phyloP scores from a whole-genome alignment of 2,113 vertebrate species.

The Megatriorchis doriae region DNA sequence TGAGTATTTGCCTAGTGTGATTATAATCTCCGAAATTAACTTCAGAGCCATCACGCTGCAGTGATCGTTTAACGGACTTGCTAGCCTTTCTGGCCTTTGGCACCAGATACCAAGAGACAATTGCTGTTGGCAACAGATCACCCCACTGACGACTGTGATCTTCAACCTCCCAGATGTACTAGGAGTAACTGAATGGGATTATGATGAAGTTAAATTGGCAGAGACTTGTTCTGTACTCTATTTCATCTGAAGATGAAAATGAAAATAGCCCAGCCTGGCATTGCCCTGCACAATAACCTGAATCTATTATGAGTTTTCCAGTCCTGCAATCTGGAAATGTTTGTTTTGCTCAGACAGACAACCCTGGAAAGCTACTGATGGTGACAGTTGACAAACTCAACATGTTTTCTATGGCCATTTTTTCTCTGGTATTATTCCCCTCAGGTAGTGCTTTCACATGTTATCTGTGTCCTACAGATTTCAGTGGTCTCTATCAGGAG shows the following conservation, averaged over 20 bases:
- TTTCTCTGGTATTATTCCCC: neutral
- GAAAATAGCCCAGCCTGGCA: neutral
- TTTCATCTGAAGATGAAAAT: neutral
- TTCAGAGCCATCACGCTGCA: neutral
- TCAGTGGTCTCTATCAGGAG: neutral
- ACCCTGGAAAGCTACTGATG: neutral
- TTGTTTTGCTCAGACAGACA: neutral
- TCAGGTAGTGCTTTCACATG: neutral
- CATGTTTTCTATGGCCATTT: neutral
- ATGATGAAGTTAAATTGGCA: conserved; percentile 22
- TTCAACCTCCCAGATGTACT: neutral
- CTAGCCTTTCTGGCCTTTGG: neutral
- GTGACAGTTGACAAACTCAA: neutral
- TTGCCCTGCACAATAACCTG: neutral
- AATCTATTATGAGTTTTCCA: neutral
- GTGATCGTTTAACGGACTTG: neutral
- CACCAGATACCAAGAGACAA: neutral
- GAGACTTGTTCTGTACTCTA: neutral
- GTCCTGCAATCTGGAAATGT: neutral
- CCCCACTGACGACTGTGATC: neutral
- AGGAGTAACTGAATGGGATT: neutral
- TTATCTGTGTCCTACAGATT: neutral
- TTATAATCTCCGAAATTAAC: neutral
- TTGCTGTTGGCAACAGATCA: conserved; percentile 4
- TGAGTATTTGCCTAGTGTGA: neutral